Base-by-base conservation (phyloP, 2,797 vertebrate species). In the Triplophysa bombifrons region DNA sequence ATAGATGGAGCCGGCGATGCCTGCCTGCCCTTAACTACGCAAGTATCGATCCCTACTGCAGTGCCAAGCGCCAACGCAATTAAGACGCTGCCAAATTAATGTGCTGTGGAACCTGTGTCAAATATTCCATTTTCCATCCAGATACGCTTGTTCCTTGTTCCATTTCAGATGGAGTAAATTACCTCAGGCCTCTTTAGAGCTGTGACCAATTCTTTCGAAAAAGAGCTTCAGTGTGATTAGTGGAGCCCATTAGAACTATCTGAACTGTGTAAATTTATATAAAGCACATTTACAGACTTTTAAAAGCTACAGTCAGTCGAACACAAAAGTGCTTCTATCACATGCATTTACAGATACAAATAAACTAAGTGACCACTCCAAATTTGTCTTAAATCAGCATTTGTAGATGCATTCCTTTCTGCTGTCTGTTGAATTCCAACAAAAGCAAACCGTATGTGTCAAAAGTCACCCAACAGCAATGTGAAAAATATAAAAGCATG, bases 11-110 rank as follows among this genome's bases (percentile, higher is more conserved):
- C 65, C 55, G 41, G 61, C 22, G 30, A 78, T 72, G 84, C 63
- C 66, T 80, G 82, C 58, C 72, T 78, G 69, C 69, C 72, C 80
- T 83, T 63, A 84, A 86, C 82, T 76, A 80, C 67, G 30, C 75
- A 56, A 75, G 71, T 86, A 87, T 87, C 25, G 84, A 87, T 87
- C 83, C 65, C 67, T 63, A 44, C 17, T 38, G 61, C 65, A 69
- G 68, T 22, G 30, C 67, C 30, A 61, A 44, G 74, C 74, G 55
- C 76, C 53, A 76, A 38, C 46, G 56, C 80, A 85, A 79, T 85
- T 85, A 82, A 75, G 74, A 69, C 64, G 73, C 65, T 53, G 72
- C 61, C 72, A 70, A 76, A 83, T 78, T 20, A 80, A 86, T 80
- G 82, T 80, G 63, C 71, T 63, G 55, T 80, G 83, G 81, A 75